Conservation (phyloP, 2,888 invertebrate genomes). For the Coelogynopora nodosa region DNA sequence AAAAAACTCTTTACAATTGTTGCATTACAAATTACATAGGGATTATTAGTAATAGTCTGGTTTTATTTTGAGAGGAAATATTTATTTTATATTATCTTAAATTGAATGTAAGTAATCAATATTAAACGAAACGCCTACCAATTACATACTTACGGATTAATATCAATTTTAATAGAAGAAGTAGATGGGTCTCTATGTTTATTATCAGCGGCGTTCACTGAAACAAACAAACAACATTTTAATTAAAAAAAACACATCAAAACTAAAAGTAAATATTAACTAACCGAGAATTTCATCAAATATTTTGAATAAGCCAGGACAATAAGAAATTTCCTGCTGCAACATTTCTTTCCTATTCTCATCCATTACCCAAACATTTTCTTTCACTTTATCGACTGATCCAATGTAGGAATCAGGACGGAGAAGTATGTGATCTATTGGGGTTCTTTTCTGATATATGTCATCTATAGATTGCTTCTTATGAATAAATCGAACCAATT, state of each 20-base stretch:
- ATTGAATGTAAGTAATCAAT: too few relatives aligned
- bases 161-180: conserved; percentile 85
- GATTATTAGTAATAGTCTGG: too few relatives aligned
- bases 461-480: conserved; percentile 38
- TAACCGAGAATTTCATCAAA: conserved; percentile 88
- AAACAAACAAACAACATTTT: conserved; percentile 42
- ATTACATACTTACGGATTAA: conserved; percentile 61
- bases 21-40: too few relatives aligned
- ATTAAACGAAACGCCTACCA: too few relatives aligned
- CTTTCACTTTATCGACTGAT: conserved; percentile 63
- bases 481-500: background rate
- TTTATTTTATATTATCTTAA: too few relatives aligned
- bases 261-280: conserved; percentile 18
- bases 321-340: conserved; percentile 80
- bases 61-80: too few relatives aligned
- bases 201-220: conserved; percentile 94
- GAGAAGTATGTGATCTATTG: conserved; percentile 90
- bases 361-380: conserved; percentile 85
- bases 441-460: conserved; percentile 90
- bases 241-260: background rate
- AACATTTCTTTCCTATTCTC: conserved; percentile 72
- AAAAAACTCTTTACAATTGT: too few relatives aligned
- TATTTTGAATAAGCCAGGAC: conserved; percentile 96
- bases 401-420: conserved; percentile 98
- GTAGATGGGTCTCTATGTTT: conserved; percentile 86